Conservation (phyloP, 2,797 vertebrate species). For the Stomatorhinus walkeri region DNA sequence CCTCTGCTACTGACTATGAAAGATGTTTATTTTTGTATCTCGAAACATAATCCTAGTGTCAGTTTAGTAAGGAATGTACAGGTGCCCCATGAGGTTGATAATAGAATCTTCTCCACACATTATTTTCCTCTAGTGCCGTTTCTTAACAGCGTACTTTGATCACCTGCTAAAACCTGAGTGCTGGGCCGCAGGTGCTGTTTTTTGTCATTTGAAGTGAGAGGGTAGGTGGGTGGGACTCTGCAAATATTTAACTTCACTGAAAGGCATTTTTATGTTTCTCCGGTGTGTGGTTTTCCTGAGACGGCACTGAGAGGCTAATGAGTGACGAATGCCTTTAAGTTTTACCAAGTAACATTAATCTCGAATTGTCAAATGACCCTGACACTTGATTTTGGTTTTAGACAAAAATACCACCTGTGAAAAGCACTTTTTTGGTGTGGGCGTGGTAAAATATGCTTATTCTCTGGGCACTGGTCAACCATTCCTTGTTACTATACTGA, state of each 20-base stretch:
- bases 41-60: neutral
- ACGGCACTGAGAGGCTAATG: neutral
- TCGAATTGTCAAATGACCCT: neutral
- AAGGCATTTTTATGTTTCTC: neutral
- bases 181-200: neutral
- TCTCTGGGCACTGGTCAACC: neutral
- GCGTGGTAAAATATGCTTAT: neutral
- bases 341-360: neutral
- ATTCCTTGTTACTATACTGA: neutral
- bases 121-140: neutral
- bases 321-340: neutral
- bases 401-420: neutral
- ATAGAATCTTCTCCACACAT: neutral
- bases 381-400: neutral
- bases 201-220: neutral
- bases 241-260: slow-evolving; percentile 23
- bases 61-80: neutral
- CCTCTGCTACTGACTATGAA: neutral
- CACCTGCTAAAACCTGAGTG: slow-evolving; percentile 1
- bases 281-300: neutral
- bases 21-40: neutral
- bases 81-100: slow-evolving; percentile 5
- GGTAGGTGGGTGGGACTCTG: slow-evolving; percentile 8
- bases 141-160: neutral
- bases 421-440: neutral